Evolutionary conservation across 2,888 invertebrate genomes (phyloP).

Genomic region (Salticus scenicus): DNA sequence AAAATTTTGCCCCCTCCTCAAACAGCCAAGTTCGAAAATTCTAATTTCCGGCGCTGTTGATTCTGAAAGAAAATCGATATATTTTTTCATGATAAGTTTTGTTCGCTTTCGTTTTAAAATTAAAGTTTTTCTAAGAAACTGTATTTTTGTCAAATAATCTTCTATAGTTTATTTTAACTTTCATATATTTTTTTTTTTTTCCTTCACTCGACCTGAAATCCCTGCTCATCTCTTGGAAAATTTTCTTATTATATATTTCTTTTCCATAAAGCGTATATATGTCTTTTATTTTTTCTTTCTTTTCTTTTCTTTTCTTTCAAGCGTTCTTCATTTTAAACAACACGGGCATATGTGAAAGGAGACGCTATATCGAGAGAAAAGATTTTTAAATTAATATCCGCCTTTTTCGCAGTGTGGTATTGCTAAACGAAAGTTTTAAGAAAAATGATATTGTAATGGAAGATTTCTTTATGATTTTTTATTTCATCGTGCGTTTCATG

Average conservation of each 20-base stretch:
- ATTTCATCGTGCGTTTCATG: neutral
- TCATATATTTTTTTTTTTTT: too few species aligned
- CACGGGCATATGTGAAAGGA: conserved; percentile 29
- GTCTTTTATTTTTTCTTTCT: too few species aligned
- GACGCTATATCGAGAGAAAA: conserved; percentile 47
- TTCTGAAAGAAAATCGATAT: conserved; percentile 68
- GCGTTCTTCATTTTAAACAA: conserved; percentile 65
- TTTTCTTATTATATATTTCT: conserved; percentile 57
- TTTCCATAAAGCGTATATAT: conserved; percentile 58
- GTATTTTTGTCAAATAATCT: conserved; percentile 69
- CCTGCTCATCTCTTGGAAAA: conserved; percentile 38
- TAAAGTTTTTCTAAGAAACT: conserved; percentile 66
- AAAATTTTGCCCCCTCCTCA: neutral
- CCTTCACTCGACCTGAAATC: conserved; percentile 19
- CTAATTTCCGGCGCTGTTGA: conserved; percentile 69
- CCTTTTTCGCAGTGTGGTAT: conserved; percentile 53
- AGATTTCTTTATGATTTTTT: conserved; percentile 36
- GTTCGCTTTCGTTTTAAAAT: conserved; percentile 69
- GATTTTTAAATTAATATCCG: conserved; percentile 69
- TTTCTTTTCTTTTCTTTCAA: conserved; percentile 29
- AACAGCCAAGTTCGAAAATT: conserved; percentile 62
- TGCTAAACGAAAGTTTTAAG: conserved; percentile 60
- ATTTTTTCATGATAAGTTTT: conserved; percentile 57
- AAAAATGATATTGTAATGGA: conserved; percentile 66
- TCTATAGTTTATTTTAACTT: conserved; percentile 62